Base-by-base conservation (phyloP, 2,113 vertebrate species). In the Rhineura floridana region DNA sequence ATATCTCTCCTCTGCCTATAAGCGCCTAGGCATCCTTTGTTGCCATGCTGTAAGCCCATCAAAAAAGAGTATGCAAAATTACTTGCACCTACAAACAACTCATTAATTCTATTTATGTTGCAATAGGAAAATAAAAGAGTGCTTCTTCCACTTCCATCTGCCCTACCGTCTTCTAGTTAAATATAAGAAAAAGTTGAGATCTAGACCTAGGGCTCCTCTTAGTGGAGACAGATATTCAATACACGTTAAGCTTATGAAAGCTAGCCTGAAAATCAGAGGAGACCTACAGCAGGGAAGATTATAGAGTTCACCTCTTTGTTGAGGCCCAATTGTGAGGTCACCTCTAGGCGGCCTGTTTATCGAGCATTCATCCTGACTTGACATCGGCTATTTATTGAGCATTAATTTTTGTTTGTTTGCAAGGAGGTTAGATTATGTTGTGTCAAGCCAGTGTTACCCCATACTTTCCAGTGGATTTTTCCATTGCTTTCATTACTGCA, bases 201-300 rank as follows among this genome's bases (percentile, higher is more conserved):
- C 73, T 91, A 91, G 73, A 78, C 93, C 92, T 96, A 91, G 95
- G 96, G 96, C 85, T 94, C 95, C 96, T 69, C 94, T 42, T 13
- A 90, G 96, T 96, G 96, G 94, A 55, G 0, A 0, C 7, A 46
- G 5, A 1, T 0, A 42, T 12, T 88, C 28, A 89, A 81, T 77
- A 17, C 9, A 3, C 1, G 1, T 39, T 6, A 0, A 12, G 19
- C 48, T 25, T 33, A 44, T 0, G 1, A n/a, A 1, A 67, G 6
- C 3, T 1, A 15, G 3, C 25, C 1, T 50, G 17, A 83, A 83
- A 15, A 21, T n/a, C 39, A 17, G 1, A 6, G 0, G 44, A 76
- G 17, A 63, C 55, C 17, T 1, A 11, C 67, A 39, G 50, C 1
- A 28, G 50, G 33, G 39, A 65, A 12, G 6, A 2, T 0, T 50